Conservation (phyloP, 2,113 vertebrate species). For the Odobenus rosmarus region DNA sequence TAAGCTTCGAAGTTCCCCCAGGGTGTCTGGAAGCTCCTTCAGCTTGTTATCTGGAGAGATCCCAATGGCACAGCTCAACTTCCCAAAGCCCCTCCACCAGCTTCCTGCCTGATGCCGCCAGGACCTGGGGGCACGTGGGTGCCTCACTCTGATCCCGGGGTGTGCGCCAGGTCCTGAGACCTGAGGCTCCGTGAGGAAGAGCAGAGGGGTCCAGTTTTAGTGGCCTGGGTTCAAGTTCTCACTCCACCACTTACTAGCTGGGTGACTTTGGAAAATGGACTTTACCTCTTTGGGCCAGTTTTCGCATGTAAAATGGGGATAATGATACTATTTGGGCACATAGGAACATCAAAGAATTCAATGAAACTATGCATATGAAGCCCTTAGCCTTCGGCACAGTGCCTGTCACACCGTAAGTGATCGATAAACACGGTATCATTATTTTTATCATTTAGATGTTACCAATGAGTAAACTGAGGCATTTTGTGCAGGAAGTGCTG, state of each 20-base stretch:
- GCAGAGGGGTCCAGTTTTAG: neutral
- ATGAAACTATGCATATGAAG: neutral
- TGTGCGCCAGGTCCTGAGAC: neutral
- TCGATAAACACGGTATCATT: neutral
- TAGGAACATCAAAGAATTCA: neutral
- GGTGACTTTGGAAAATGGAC: neutral
- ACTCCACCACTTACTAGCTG: neutral
- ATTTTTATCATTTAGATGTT: neutral
- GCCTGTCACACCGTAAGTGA: neutral
- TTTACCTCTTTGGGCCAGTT: neutral
- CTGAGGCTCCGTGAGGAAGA: neutral
- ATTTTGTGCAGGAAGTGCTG: neutral
- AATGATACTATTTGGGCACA: neutral
- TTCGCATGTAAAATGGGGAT: neutral
- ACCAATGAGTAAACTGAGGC: neutral
- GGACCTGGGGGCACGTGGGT: accelerated
- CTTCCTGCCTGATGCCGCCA: neutral
- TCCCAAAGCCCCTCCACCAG: neutral
- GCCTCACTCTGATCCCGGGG: neutral
- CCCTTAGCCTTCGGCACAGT: neutral
- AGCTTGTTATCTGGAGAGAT: conserved; percentile 90
- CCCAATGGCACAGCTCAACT: neutral
- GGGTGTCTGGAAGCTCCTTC: conserved; percentile 85
- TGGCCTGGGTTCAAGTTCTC: neutral
- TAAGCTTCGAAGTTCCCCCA: conserved; percentile 90